Base-by-base conservation (phyloP, 2,888 invertebrate genomes). In the Acleris literana region DNA sequence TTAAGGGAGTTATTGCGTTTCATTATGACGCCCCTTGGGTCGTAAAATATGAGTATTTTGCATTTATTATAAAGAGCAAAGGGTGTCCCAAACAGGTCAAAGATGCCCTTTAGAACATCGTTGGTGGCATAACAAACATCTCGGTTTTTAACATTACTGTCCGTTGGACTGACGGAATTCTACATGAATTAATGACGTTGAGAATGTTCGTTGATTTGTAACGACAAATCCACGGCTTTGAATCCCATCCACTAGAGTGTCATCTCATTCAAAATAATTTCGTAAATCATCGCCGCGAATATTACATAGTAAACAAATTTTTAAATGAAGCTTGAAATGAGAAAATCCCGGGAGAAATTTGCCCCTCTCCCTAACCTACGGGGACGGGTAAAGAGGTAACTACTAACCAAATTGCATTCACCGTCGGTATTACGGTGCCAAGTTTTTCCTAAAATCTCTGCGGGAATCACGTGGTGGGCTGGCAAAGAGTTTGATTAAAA, bases 251-350 rank as follows among this genome's bases (percentile, higher is more conserved):
- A 7, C 39, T 20, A 43, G 16, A 20, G 18, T 55, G 13, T 43
- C 39, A 25, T 46, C 17, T 25, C 22, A 57, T 60, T 17, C n/a
- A 11, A 60, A 52, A 52, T 52, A 60, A 62, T 54, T 49, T 43
- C 43, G 51, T 20, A 60, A 53, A 29, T 48, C 53, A 44, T 53
- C 46, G n/a, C 20, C 46, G 43, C 20, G 51, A 60, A 60, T 54
- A 60, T 53, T 54, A 59, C 73, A 76, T 76, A 76, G 71, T 74
- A 79, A 77, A 78, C 79, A 79, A 81, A 81, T 83, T 86, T 82
- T 79, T 83, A 86, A 89, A 88, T 88, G 86, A 84, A 86, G 87
- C 88, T 83, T 86, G 86, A 87, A 87, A 88, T 86, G 84, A 87
- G 84, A 85, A 86, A 75, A 83, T 82, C 83, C 80, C 81, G 71